These are phyloP conservation scores for Drosophila yakuba DNA, from an alignment of 1,140 invertebrate genomes.

Conservation along the genomic window DNA sequence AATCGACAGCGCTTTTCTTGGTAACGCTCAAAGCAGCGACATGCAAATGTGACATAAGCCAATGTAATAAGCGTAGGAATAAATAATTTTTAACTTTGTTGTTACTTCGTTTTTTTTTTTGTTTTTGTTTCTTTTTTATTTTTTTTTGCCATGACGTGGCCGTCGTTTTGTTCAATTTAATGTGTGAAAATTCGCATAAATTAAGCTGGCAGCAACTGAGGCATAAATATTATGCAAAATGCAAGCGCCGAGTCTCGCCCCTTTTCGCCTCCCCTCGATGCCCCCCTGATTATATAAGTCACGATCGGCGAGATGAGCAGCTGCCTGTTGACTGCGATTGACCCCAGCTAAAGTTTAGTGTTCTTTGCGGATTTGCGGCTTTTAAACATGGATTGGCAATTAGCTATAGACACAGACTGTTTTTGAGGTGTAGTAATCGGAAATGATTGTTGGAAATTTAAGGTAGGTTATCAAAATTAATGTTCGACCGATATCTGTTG, in stretches of 20 bases:
- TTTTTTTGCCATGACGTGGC: slow-evolving; percentile 37
- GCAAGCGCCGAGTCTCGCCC: slow-evolving; percentile 49
- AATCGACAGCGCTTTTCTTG: slow-evolving; percentile 45
- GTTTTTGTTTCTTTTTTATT: too few relatives aligned
- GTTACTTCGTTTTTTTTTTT: slow-evolving; percentile 2
- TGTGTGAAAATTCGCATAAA: slow-evolving; percentile 82
- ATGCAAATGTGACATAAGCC: slow-evolving; percentile 73
- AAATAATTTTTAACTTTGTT: slow-evolving; percentile 63
- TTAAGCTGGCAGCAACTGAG: slow-evolving; percentile 61
- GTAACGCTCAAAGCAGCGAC: slow-evolving; percentile 32
- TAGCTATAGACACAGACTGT: slow-evolving; percentile 43
- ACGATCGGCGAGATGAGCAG: slow-evolving; percentile 69
- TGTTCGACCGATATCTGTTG: too few relatives aligned
- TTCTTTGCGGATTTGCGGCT: slow-evolving; percentile 43
- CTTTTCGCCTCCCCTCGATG: background rate
- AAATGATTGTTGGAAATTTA: slow-evolving; percentile 4
- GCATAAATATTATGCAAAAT: slow-evolving; percentile 82
- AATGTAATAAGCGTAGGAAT: slow-evolving; percentile 79
- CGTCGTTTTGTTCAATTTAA: slow-evolving; percentile 81
- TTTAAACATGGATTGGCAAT: slow-evolving; percentile 70
- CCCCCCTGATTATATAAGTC: slow-evolving; percentile 64
- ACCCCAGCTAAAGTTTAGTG: slow-evolving; percentile 45
- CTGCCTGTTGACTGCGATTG: slow-evolving; percentile 45
- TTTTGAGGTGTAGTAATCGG: slow-evolving; percentile 4
- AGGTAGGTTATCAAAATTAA: too few relatives aligned